Conservation (phyloP, 1,140 invertebrate species). For the Apis mellifera region DNA sequence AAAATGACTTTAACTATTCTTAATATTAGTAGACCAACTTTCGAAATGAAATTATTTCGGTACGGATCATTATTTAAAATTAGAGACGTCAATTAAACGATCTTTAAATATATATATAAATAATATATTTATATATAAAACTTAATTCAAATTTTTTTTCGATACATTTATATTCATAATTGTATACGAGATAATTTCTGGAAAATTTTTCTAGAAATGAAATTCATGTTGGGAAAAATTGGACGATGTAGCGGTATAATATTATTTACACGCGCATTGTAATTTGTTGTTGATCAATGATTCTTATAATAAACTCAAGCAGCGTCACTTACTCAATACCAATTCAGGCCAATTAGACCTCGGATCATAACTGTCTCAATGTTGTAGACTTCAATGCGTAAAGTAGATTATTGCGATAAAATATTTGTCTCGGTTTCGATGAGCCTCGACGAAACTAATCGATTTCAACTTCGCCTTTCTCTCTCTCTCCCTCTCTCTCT, state of each 20-base stretch:
- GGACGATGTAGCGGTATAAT: background rate
- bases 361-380: constrained; percentile 75
- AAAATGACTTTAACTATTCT: background rate
- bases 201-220: too few relatives aligned
- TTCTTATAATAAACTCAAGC: constrained; percentile 53
- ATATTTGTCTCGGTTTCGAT: background rate
- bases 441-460: too few relatives aligned
- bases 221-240: background rate
- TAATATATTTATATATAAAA: too few relatives aligned
- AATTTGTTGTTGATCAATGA: constrained; percentile 43
- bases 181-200: background rate
- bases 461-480: too few relatives aligned
- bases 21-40: background rate
- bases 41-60: background rate
- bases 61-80: background rate
- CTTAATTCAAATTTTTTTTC: background rate
- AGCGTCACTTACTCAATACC: constrained; percentile 65
- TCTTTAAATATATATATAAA: background rate
- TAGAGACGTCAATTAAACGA: background rate
- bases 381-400: constrained; percentile 53
- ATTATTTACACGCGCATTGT: background rate
- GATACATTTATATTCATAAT: too few relatives aligned
- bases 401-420: constrained; percentile 38
- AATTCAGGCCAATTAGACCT: constrained; percentile 80
- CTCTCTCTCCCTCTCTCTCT: too few relatives aligned